Evolutionary conservation across 2,113 vertebrate species (phyloP).

Genomic region (Loxodonta africana): DNA sequence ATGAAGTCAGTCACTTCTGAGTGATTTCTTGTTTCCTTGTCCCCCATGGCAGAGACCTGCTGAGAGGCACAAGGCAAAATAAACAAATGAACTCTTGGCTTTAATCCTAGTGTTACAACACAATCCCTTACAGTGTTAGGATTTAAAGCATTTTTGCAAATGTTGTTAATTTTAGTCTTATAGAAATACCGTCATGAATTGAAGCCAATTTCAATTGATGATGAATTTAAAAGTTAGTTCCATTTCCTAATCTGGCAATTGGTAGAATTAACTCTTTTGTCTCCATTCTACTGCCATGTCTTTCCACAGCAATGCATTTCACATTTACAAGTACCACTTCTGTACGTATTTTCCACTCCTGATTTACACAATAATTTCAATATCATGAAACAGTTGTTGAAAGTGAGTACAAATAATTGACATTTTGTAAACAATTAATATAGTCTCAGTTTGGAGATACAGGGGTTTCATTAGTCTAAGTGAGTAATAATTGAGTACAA

Average conservation of each 20-base stretch:
- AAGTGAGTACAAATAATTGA: neutral
- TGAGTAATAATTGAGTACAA: neutral
- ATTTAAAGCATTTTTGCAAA: neutral
- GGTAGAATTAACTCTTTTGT: neutral
- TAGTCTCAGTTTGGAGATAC: neutral
- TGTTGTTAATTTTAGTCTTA: slow-evolving; percentile 1
- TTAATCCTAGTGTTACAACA: neutral
- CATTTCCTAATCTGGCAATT: neutral
- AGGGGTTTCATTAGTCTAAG: neutral
- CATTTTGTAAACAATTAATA: neutral
- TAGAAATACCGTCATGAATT: neutral
- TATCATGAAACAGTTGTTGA: neutral
- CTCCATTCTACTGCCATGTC: neutral
- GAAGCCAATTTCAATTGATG: neutral
- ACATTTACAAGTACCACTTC: neutral
- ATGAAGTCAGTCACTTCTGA: slow-evolving; percentile 32
- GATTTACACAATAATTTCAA: neutral
- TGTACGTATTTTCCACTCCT: neutral
- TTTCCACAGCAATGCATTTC: neutral
- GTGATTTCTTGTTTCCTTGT: neutral
- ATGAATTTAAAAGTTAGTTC: neutral
- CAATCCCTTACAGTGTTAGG: neutral
- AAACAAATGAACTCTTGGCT: neutral
- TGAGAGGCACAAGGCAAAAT: neutral
- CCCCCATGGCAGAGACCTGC: neutral